phyloP scores from a whole-genome alignment of 1,140 invertebrate genomes.

The Laupala kohalensis region DNA sequence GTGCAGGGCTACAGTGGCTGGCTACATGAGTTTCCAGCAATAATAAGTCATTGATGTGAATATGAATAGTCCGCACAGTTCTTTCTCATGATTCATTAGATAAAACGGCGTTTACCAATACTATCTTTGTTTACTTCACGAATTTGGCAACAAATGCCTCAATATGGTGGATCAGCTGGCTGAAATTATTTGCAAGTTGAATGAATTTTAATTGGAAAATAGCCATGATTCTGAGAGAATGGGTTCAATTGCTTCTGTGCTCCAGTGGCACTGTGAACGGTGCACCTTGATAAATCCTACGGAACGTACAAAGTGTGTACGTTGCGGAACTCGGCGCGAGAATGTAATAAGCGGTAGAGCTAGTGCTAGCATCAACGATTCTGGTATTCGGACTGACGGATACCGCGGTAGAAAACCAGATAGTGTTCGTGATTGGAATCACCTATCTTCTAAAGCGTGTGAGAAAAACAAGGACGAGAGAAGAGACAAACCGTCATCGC shows the following conservation, averaged over 20 bases:
- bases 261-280: constrained; percentile 75
- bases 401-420: not conserved
- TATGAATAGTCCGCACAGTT: not conserved
- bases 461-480: not conserved
- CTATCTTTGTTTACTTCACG: constrained; percentile 6
- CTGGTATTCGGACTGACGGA: not conserved
- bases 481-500: not conserved
- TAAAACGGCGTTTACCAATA: not conserved
- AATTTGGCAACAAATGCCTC: constrained; percentile 25
- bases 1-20: not conserved
- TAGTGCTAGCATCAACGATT: not conserved
- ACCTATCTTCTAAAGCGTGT: not conserved
- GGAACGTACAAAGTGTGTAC: constrained; percentile 60
- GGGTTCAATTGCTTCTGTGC: constrained; percentile 78
- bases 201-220: constrained; percentile 34
- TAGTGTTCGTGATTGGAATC: not conserved
- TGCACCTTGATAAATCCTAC: constrained; percentile 78
- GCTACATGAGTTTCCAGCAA: not conserved
- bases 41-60: not conserved
- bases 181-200: constrained; percentile 33
- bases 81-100: constrained; percentile 6
- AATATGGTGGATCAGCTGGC: constrained; percentile 45
- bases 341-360: constrained; percentile 1
- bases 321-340: constrained; percentile 43
- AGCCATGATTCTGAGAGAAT: constrained; percentile 43